Conservation (phyloP, 2,797 vertebrate species). For the Eupleurogrammus muticus region DNA sequence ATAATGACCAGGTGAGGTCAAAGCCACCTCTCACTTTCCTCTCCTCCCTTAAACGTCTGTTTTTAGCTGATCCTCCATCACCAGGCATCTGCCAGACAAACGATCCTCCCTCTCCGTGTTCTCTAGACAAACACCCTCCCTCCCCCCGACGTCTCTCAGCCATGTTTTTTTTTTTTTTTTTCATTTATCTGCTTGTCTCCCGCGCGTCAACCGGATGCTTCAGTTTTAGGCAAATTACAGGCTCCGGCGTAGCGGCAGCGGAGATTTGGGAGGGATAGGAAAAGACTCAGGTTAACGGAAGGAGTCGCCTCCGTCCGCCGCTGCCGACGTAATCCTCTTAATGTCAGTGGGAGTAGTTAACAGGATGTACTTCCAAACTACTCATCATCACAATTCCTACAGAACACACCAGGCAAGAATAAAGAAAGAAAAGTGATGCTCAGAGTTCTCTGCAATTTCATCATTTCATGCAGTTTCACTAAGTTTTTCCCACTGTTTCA, state of each 20-base stretch:
- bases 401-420: slow-evolving; percentile 80
- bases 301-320: slow-evolving; percentile 82
- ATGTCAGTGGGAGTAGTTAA: slow-evolving; percentile 85
- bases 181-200: slow-evolving; percentile 73
- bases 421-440: slow-evolving; percentile 72
- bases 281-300: slow-evolving; percentile 80
- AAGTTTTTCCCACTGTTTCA: slow-evolving; percentile 44
- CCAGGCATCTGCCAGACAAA: slow-evolving; percentile 82
- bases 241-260: slow-evolving; percentile 70
- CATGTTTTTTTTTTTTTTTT: background rate
- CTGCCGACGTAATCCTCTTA: slow-evolving; percentile 87
- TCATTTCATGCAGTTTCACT: slow-evolving; percentile 59
- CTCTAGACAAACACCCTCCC: slow-evolving; percentile 79
- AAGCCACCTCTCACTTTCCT: slow-evolving; percentile 68
- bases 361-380: slow-evolving; percentile 85
- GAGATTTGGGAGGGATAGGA: slow-evolving; percentile 80
- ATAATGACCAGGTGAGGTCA: slow-evolving; percentile 71
- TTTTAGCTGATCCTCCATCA: too few species aligned
- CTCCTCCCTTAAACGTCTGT: slow-evolving; percentile 61
- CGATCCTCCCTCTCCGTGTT: slow-evolving; percentile 82
- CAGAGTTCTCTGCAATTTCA: slow-evolving; percentile 59
- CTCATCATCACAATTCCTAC: slow-evolving; percentile 82
- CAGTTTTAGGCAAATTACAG: slow-evolving; percentile 83
- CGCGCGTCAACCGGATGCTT: slow-evolving; percentile 74
- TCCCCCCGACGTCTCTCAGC: slow-evolving; percentile 75